Evolutionary conservation across 2,113 vertebrate species (phyloP).

Genomic region (Thamnophis sirtalis): DNA sequence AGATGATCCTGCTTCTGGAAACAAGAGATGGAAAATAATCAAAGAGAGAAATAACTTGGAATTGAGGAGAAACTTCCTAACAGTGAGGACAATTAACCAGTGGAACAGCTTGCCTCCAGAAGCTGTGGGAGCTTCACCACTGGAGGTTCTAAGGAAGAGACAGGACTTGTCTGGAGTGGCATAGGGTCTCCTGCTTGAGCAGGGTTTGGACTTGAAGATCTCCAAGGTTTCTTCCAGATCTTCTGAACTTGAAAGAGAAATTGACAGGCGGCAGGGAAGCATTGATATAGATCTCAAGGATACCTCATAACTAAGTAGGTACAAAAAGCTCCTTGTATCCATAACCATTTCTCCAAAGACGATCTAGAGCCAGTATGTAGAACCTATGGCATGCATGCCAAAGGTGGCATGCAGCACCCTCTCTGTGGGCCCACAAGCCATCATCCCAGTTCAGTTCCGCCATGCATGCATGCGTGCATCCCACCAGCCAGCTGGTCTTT

Average conservation of each 20-base stretch:
- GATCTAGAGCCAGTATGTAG: background rate
- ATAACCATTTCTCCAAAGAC: background rate
- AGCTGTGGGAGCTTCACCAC: background rate
- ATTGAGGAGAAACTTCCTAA: background rate
- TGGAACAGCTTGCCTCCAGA: background rate
- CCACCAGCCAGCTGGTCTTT: no score
- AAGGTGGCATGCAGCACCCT: no score
- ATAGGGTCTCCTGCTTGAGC: background rate
- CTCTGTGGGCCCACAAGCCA: no score
- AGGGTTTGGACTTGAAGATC: background rate
- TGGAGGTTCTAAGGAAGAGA: background rate
- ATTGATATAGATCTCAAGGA: background rate
- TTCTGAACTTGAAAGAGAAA: background rate
- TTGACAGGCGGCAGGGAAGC: background rate
- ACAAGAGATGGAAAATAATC: background rate
- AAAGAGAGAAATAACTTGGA: background rate
- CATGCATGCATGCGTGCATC: no score
- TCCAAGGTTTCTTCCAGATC: background rate
- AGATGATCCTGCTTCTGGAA: background rate
- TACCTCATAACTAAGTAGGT: background rate
- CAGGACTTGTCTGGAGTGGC: background rate
- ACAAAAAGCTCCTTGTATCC: background rate
- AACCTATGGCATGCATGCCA: no score
- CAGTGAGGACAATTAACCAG: background rate
- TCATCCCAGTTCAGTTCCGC: no score